Base-by-base conservation (phyloP, 2,888 invertebrate species). In the Drosophila seclusa region DNA sequence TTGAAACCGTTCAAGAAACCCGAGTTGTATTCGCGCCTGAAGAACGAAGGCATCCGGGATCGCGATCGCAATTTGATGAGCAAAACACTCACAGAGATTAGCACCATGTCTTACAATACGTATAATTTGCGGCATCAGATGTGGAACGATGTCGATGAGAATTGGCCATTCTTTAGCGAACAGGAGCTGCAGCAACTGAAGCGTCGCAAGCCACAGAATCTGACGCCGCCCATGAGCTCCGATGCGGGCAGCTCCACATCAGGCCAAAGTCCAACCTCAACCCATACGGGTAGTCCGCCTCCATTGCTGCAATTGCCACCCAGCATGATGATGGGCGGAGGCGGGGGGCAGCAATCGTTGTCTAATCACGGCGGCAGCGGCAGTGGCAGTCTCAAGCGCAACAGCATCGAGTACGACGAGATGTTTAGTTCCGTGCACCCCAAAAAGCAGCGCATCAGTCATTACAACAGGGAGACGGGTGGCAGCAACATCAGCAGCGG, bases 91-190 rank as follows among this genome's bases (percentile, higher is more conserved):
- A 96, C 96, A 90, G 96, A 96, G 92, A 96, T 98, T 85, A 96
- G 98, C 85, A 94, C 94, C 80, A 94, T 97, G 94, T 83, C 91
- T 50, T 96, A 98, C 94, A 98, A 98, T 94, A 96, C 96, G 91
- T 98, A 97, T 94, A 96, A 97, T 91, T 95, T 99, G 93, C 96
- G 96, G 89, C 96, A 97, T 91, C 96, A 96, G 91, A 95, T 97
- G 91, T 99, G 98, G 97, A 97, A 97, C 92, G 98, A 99, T 92
- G 97, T 98, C 80, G 96, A 97, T 89, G 97, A 97, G 91, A 97
- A 97, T 92, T 99, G 99, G 98, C 97, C 97, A 74, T 98, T 97
- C 94, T 99, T 98, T 92, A 95, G 96, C 27, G 98, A 98, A 89
- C 96, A 97, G 91, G 98, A 99, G 93, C 95, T 95, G 93, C 96